Conservation (phyloP, 2,888 invertebrate genomes). For the Meliscaeva auricollis region DNA sequence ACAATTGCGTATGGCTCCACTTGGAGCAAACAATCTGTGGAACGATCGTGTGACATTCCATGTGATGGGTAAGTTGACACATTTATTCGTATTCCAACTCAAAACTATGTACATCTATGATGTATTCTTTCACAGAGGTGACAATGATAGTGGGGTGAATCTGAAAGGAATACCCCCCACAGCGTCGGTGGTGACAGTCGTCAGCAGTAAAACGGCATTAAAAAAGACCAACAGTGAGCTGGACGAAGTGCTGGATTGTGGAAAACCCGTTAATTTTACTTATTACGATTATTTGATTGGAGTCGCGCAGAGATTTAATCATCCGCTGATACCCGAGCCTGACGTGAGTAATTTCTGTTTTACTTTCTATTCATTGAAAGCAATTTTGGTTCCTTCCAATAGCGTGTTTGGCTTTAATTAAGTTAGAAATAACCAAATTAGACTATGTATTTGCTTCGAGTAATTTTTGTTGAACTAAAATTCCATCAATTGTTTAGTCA, state of each 20-base stretch:
- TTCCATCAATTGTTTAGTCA: background rate
- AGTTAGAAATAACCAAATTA: background rate
- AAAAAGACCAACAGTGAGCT: conserved; percentile 74
- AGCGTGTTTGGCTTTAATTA: conserved; percentile 9
- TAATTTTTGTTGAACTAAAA: background rate
- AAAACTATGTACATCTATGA: background rate
- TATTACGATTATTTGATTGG: conserved; percentile 95
- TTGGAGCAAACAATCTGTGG: conserved; percentile 87
- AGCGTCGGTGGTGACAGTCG: conserved; percentile 43
- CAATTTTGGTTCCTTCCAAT: background rate
- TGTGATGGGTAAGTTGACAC: conserved; percentile 69
- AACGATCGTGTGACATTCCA: conserved; percentile 72
- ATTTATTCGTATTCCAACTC: background rate
- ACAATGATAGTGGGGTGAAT: conserved; percentile 46
- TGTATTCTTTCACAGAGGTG: conserved; percentile 42
- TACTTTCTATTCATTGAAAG: background rate
- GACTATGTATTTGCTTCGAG: background rate
- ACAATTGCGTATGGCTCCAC: conserved; percentile 87
- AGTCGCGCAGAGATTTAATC: conserved; percentile 92
- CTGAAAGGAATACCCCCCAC: conserved; percentile 49
- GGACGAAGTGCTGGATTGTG: conserved; percentile 91
- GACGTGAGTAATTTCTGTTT: conserved; percentile 85
- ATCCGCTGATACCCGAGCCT: conserved; percentile 94
- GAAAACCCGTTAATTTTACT: conserved; percentile 93
- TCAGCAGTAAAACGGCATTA: conserved; percentile 38